phyloP scores from a whole-genome alignment of 1,140 invertebrate species.

The Pygmarrhopalites habei region DNA sequence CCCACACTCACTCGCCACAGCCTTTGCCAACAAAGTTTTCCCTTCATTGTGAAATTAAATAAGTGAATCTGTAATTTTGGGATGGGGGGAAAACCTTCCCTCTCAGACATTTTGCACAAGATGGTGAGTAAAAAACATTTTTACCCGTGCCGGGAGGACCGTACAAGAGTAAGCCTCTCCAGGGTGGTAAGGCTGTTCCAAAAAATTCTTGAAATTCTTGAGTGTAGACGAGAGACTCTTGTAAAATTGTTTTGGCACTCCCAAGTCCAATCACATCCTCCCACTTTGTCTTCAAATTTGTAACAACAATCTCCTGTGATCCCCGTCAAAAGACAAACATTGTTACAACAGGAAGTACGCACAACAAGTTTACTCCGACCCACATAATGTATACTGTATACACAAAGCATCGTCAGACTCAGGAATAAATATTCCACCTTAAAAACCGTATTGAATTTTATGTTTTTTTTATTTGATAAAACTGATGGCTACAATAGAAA shows the following conservation, averaged over 20 bases:
- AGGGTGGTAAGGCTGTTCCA: conserved; percentile 65
- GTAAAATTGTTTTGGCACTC: conserved; percentile 71
- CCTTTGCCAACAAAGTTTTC: conserved; percentile 82
- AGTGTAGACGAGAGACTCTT: conserved; percentile 82
- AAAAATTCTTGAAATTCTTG: conserved; percentile 78
- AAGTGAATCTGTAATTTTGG: too few species aligned
- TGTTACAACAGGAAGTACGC: conserved; percentile 7
- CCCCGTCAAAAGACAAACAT: too few species aligned
- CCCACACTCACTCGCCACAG: conserved; percentile 71
- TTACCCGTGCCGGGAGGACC: conserved; percentile 68
- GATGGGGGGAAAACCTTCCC: too few species aligned
- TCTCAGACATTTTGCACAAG: background rate
- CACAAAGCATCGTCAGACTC: too few species aligned
- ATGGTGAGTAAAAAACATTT: background rate
- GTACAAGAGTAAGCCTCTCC: conserved; percentile 76
- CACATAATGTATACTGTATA: too few species aligned
- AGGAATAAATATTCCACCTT: too few species aligned
- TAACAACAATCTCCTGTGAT: conserved; percentile 59
- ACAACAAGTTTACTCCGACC: background rate
- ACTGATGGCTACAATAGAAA: too few species aligned
- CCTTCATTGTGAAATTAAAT: conserved; percentile 51
- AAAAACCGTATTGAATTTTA: too few species aligned
- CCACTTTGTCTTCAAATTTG: conserved; percentile 59
- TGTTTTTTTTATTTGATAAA: too few species aligned
- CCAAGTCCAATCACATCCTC: conserved; percentile 61